These are phyloP conservation scores for Irena cyanogastra DNA, from an alignment of 2,113 vertebrate genomes.

Conservation along the genomic window DNA sequence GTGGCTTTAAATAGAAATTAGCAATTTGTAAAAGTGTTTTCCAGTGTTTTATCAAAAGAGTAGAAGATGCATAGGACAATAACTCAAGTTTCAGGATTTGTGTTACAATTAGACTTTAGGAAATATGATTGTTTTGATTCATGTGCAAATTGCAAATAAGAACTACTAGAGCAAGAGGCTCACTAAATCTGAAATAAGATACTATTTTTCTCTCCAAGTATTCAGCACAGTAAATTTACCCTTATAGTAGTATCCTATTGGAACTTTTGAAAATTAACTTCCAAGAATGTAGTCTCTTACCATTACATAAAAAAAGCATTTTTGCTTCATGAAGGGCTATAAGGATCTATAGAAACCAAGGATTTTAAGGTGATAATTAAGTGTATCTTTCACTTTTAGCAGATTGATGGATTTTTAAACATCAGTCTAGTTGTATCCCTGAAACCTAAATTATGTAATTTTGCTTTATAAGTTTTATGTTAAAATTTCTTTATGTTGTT, in stretches of 20 bases:
- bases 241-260: not conserved
- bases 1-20: constrained; percentile 6
- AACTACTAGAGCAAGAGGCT: not conserved
- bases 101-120: not conserved
- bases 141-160: not conserved
- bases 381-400: not conserved
- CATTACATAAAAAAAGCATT: not conserved
- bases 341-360: not conserved
- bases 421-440: not conserved
- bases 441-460: not conserved
- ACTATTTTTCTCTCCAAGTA: not conserved
- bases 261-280: not conserved
- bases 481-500: not conserved
- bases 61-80: not conserved
- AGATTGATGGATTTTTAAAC: not conserved
- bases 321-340: not conserved
- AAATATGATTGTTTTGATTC: not conserved
- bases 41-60: not conserved
- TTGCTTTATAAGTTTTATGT: not conserved
- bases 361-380: not conserved
- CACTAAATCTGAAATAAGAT: not conserved
- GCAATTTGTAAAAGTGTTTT: not conserved
- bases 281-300: not conserved
- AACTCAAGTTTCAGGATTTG: not conserved
- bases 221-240: not conserved